These are phyloP conservation scores for Empidonax traillii DNA, from an alignment of 2,113 vertebrate species.

Conservation along the genomic window DNA sequence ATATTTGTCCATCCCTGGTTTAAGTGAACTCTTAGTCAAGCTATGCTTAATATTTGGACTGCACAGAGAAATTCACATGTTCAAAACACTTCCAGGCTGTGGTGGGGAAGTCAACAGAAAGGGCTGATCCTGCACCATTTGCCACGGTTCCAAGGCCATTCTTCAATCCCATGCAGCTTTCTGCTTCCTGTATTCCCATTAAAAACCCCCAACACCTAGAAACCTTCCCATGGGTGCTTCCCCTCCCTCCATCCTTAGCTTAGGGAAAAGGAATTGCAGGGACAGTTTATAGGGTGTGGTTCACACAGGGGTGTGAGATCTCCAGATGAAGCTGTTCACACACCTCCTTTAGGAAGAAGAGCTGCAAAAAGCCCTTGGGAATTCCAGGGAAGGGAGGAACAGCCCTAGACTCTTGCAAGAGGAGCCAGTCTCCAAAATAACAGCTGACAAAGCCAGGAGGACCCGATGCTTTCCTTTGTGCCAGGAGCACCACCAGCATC, in stretches of 20 bases:
- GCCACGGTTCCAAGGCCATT: not conserved
- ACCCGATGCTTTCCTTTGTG: not conserved
- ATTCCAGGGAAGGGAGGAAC: not conserved
- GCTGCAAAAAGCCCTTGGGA: not conserved
- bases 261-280: not conserved
- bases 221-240: not conserved
- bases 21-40: not conserved
- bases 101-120: not conserved
- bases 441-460: not conserved
- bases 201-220: not conserved
- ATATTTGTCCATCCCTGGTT: constrained; percentile 14
- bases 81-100: not conserved
- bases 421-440: not conserved
- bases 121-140: not conserved
- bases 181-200: not conserved
- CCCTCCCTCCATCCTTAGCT: not conserved
- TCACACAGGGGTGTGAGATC: not conserved
- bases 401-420: not conserved
- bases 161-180: not conserved
- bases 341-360: not conserved
- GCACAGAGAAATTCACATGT: not conserved
- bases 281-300: not conserved
- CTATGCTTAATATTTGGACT: not conserved
- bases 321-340: not conserved
- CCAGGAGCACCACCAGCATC: not conserved